Evolutionary conservation across 2,113 vertebrate genomes (phyloP).

Genomic region (Anarrhichthys ocellatus): DNA sequence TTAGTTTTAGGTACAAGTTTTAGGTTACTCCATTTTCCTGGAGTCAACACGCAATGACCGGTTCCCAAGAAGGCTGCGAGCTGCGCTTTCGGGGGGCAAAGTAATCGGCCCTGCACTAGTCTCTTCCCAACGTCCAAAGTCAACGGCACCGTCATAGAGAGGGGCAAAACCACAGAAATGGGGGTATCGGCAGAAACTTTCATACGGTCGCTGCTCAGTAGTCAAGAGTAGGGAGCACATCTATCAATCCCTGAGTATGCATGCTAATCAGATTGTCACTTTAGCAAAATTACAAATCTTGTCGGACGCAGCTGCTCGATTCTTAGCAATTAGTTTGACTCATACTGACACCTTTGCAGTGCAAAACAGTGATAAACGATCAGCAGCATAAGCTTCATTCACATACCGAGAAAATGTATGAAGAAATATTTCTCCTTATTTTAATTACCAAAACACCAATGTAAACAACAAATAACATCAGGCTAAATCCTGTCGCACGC

Average conservation of each 20-base stretch:
- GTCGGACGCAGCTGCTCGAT: no score
- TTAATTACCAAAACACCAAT: not conserved
- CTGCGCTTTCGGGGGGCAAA: not conserved
- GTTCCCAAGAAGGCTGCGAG: not conserved
- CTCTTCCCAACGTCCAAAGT: not conserved
- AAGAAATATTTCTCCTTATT: not conserved
- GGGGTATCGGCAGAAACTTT: not conserved
- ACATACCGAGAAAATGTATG: not conserved
- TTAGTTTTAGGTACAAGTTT: no score
- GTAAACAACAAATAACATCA: not conserved
- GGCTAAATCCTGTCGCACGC: constrained; percentile 3
- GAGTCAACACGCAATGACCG: not conserved
- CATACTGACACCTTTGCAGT: not conserved
- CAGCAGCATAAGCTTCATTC: not conserved
- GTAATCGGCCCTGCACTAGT: not conserved
- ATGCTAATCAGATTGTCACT: not conserved
- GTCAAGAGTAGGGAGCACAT: not conserved
- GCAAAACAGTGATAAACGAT: not conserved
- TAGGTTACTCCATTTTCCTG: not conserved
- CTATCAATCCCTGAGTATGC: not conserved
- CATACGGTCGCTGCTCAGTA: not conserved
- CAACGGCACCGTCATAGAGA: not conserved
- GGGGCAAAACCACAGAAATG: not conserved
- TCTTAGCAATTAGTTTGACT: not conserved
- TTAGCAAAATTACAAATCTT: not conserved